Evolutionary conservation across 2,888 invertebrate genomes (phyloP).

Genomic region (Brachypalpus laphriformis): DNA sequence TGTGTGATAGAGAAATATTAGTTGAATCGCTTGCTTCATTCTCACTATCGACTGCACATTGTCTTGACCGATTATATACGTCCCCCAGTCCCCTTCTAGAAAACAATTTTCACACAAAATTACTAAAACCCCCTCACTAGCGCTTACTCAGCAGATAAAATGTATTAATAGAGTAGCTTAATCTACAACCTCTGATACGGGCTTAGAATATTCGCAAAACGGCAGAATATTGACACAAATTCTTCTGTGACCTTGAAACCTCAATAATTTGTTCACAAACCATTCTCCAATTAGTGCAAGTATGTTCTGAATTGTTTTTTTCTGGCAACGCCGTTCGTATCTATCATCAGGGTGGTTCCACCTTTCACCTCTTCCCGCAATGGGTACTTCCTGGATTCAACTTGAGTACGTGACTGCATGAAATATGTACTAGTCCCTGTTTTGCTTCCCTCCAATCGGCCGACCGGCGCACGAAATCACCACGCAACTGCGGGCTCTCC

Average conservation of each 20-base stretch:
- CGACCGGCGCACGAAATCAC: slow-evolving; percentile 13
- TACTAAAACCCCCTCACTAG: neutral
- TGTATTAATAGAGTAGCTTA: neutral
- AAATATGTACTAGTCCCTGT: neutral
- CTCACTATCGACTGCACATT: too few species aligned
- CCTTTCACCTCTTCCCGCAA: neutral
- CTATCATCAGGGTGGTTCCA: slow-evolving; percentile 24
- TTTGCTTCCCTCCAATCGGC: too few species aligned
- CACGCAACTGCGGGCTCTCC: slow-evolving; percentile 49
- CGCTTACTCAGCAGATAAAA: neutral
- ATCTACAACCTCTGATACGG: neutral
- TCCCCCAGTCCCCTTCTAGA: neutral
- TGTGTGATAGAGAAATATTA: too few species aligned
- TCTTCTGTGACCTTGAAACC: slow-evolving; percentile 14
- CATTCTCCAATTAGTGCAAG: neutral
- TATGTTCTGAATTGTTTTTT: neutral
- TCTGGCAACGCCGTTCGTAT: slow-evolving; percentile 18
- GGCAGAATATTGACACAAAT: neutral
- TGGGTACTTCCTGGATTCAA: neutral
- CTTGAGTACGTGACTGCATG: slow-evolving; percentile 53
- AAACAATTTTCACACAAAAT: neutral
- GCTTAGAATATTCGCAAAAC: neutral
- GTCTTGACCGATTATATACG: too few species aligned
- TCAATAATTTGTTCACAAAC: neutral
- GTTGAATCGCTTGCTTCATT: too few species aligned